Evolutionary conservation across 2,888 invertebrate genomes (phyloP), one percentile per base, ranked within the genome.

Genomic region (Proisotoma minuta): DNA sequence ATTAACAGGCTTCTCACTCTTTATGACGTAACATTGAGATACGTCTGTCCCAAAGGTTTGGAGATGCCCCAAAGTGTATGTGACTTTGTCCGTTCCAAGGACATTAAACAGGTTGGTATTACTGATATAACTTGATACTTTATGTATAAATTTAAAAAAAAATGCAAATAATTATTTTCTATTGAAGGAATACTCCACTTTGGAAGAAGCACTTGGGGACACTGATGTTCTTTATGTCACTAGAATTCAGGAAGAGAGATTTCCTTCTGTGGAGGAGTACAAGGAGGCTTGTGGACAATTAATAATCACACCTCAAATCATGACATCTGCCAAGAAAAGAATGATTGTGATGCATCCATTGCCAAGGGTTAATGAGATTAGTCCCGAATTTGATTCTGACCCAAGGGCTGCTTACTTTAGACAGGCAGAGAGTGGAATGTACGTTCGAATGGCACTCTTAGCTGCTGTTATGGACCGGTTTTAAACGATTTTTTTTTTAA

Each of bases 151-250:
- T 39, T 24, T 50, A 47, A 23, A 20, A 22, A 23, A 18, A 4
- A 54, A 53, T n/a, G n/a, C n/a, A n/a, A n/a, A n/a, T n/a, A n/a
- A n/a, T n/a, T n/a, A n/a, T n/a, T n/a, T 12, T 28, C 8, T 48
- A n/a, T 18, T 28, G 3, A 43, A 66, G 62, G 59, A 60, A 57
- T 59, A 60, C n/a, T 22, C 49, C 10, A 62, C 24, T 43, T 81
- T 99, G 68, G 92, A 96, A 77, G 87, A 88, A 62, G 94, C 91
- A 1, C 79, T 99, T 29, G 87, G 87, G 0, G 92, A 91, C 66
- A 97, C 97, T 0, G 98, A 99, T 79, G 97, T 99, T 0, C 81
- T 99, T 28, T 99, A 99, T 77, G 93, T 99, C 90, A 99, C 99
- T 0, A 85, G 99, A 73, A 95, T 99, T 74, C 99, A 99, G 78